These are phyloP conservation scores for Nyctibius grandis DNA, from an alignment of 2,797 vertebrate species.

Conservation along the genomic window DNA sequence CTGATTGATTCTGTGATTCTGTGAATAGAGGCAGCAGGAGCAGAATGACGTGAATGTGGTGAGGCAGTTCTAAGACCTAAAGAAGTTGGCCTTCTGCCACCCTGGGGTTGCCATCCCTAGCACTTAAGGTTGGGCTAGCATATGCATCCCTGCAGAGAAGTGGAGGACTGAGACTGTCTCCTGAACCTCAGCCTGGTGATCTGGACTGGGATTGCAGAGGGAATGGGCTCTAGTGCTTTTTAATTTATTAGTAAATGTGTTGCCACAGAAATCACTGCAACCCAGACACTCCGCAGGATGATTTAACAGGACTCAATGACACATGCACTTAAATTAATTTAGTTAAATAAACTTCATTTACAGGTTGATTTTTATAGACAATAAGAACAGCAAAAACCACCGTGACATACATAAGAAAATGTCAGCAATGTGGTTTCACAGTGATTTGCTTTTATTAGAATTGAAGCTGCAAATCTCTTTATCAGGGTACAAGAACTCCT, in stretches of 20 bases:
- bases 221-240: background rate
- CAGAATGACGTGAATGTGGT: accelerated
- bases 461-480: background rate
- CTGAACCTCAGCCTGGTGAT: background rate
- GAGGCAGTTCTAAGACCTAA: background rate
- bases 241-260: background rate
- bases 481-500: background rate
- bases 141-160: background rate
- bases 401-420: background rate
- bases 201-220: background rate
- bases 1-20: too few relatives aligned
- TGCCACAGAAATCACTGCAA: background rate
- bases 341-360: background rate
- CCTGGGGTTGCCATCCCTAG: background rate
- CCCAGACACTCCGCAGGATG: accelerated
- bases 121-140: background rate
- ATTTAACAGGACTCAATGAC: background rate
- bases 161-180: background rate
- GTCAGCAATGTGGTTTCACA: background rate
- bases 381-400: background rate
- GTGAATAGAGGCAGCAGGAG: background rate
- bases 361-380: background rate
- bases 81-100: accelerated
- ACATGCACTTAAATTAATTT: background rate
- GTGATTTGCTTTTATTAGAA: slow-evolving; percentile 39